These are phyloP conservation scores for Mythimna lalbum DNA, from an alignment of 2,888 invertebrate species.

Conservation along the genomic window DNA sequence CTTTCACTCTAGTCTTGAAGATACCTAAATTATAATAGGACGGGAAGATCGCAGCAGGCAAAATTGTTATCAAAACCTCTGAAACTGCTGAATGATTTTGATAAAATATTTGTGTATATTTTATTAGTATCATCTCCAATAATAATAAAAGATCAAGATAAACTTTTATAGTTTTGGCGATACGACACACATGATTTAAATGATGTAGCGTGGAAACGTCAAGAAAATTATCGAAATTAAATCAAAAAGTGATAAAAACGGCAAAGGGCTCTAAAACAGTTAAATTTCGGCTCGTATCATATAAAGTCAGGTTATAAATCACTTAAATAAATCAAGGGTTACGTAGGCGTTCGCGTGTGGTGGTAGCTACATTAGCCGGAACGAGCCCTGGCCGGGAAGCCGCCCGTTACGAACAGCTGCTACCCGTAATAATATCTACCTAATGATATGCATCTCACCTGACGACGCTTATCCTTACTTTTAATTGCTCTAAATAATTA, in stretches of 20 bases:
- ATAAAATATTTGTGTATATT: too few species aligned
- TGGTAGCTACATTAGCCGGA: constrained; percentile 64
- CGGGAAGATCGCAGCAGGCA: too few species aligned
- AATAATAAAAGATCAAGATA: neutral
- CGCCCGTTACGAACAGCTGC: constrained; percentile 70
- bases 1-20: too few species aligned
- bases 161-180: neutral
- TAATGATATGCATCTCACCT: constrained; percentile 67
- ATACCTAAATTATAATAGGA: too few species aligned
- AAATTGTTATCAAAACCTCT: too few species aligned
- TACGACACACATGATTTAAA: neutral
- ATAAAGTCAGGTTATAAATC: constrained; percentile 61
- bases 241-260: neutral
- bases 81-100: too few species aligned
- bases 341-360: constrained; percentile 54
- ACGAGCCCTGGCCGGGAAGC: constrained; percentile 60
- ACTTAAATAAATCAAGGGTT: constrained; percentile 66
- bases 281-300: constrained; percentile 47
- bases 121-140: too few species aligned
- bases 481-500: constrained; percentile 40
- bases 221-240: neutral
- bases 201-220: neutral
- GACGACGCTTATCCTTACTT: constrained; percentile 43
- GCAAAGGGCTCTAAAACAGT: constrained; percentile 40
- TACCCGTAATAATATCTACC: constrained; percentile 61